phyloP scores from a whole-genome alignment of 2,113 vertebrate genomes.

The Vidua macroura region DNA sequence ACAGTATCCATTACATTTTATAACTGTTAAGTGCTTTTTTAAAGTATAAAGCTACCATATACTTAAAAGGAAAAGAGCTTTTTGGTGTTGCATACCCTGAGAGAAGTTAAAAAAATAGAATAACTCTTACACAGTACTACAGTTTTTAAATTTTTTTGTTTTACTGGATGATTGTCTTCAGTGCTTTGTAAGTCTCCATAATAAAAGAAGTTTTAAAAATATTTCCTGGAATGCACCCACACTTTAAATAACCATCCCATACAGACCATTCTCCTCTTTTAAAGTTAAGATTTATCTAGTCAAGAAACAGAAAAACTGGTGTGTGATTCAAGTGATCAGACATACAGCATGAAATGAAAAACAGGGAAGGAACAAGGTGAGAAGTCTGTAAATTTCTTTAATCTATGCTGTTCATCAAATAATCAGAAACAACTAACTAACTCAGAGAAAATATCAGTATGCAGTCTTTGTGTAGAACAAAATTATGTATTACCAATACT shows the following conservation, averaged over 20 bases:
- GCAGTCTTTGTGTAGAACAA: neutral
- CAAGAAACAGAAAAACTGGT: neutral
- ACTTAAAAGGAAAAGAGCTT: neutral
- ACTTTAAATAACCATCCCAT: neutral
- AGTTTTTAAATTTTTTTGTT: neutral
- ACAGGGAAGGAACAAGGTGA: neutral
- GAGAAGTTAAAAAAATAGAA: neutral
- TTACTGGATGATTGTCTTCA: neutral
- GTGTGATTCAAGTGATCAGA: neutral
- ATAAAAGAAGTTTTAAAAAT: neutral
- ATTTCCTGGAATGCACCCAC: neutral
- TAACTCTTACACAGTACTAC: neutral
- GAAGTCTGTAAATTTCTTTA: neutral
- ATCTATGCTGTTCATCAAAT: neutral
- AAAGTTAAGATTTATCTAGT: neutral
- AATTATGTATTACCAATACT: neutral
- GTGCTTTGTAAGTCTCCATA: neutral
- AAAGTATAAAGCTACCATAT: neutral
- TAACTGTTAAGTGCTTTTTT: neutral
- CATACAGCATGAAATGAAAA: neutral
- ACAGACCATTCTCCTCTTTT: neutral
- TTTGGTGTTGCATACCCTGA: neutral
- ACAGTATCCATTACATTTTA: neutral
- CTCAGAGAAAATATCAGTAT: neutral
- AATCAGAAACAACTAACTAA: neutral